Base-by-base conservation (phyloP, 2,113 vertebrate species). In the Pholis gunnellus region DNA sequence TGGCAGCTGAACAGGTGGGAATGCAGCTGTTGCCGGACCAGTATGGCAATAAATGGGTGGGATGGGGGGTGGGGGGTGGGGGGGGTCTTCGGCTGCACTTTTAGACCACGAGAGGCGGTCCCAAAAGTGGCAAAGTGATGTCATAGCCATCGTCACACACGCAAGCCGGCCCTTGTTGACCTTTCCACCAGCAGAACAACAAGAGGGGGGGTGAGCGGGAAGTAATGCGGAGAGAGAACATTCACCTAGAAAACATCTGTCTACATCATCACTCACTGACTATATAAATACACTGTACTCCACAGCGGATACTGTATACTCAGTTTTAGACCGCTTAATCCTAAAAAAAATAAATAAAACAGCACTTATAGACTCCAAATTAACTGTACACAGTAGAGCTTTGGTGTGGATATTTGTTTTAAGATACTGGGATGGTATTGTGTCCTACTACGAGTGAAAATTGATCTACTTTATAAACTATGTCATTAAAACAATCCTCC, bases 81-180 rank as follows among this genome's bases (percentile, higher is more conserved):
- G 56, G 22, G 40, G 5, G 72, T 87, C 38, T 73, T 76, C 25
- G 14, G 86, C 86, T 2, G 40, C 90, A 93, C 92, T 92, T 91
- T 93, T 91, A 87, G 82, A 80, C 88, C 89, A 71, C 54, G 3
- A 59, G 64, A 75, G 78, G 82, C 13, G 72, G 66, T 88, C 82
- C 79, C 87, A 94, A 92, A 93, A 93, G 91, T 94, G 93, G 89
- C 88, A 81, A 69, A 87, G 79, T 80, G 74, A 86, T 84, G 75
- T 84, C 72, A 75, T 9, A 79, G 75, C 72, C 74, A 42, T 74
- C 69, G 27, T 83, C 80, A 81, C 78, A 81, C 78, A 72, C 54
- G 25, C 74, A 83, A 80, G 57, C 79, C 2, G n/a, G 46, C 48
- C 50, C 59, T 69, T 75, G 72, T 54, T 76, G 66, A 70, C 66